Evolutionary conservation across 2,888 invertebrate genomes (phyloP).

Genomic region (Syrista parreyssii): DNA sequence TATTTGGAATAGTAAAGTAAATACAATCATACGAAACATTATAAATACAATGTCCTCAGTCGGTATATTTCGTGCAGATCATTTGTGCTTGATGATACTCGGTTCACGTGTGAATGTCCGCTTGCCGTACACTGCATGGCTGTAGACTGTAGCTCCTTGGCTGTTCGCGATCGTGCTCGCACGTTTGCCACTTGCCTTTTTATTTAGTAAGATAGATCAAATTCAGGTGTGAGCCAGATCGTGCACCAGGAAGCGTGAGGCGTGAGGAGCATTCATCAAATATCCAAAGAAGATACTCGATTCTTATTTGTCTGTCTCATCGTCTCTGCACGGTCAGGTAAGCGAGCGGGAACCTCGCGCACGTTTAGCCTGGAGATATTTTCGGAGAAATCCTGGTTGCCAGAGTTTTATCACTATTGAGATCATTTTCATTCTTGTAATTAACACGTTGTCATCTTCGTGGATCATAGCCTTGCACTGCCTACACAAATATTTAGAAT

Average conservation of each 20-base stretch:
- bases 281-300: not conserved
- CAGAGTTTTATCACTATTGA: not conserved
- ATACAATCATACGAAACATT: not conserved
- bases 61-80: not conserved
- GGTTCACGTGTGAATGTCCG: not conserved
- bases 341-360: conserved; percentile 2
- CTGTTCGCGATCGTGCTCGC: not conserved
- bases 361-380: conserved; percentile 2
- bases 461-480: not conserved
- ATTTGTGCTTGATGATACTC: not conserved
- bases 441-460: not conserved
- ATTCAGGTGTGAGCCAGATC: not conserved
- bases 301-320: not conserved
- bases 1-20: not conserved
- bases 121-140: not conserved
- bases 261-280: not conserved
- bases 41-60: not conserved
- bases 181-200: not conserved
- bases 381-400: not conserved
- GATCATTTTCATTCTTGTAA: not conserved
- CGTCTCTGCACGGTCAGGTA: conserved; percentile 1
- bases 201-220: not conserved
- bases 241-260: not conserved
- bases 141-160: not conserved
- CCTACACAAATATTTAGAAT: not conserved